Evolutionary conservation across 2,888 invertebrate genomes (phyloP).

Genomic region (Hedychridium roseum): DNA sequence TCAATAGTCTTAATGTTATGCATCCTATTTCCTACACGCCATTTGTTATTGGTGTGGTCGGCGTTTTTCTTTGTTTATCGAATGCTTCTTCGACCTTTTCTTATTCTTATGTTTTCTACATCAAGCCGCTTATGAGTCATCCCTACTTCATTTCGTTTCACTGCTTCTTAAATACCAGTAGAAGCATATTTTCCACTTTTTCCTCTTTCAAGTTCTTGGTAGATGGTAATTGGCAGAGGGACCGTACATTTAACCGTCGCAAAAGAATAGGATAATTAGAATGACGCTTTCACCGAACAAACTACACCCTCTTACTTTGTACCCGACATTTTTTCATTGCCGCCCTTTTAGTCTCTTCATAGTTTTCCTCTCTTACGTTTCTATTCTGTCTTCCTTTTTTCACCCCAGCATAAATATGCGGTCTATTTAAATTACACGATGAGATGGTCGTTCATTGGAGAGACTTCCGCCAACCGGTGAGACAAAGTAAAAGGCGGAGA

Average conservation of each 20-base stretch:
- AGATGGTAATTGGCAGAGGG: constrained; percentile 32
- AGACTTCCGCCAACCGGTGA: neutral
- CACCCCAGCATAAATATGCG: constrained; percentile 18
- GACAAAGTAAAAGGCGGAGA: constrained; percentile 1
- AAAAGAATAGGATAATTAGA: constrained; percentile 30
- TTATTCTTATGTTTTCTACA: no score
- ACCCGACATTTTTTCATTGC: no score
- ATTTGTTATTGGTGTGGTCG: no score
- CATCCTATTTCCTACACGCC: no score
- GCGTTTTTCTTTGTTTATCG: neutral
- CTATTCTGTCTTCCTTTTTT: neutral
- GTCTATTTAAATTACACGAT: constrained; percentile 31
- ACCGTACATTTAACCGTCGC: constrained; percentile 24
- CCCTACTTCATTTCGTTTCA: no score
- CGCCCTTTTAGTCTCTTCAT: no score
- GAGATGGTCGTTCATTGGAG: constrained; percentile 3
- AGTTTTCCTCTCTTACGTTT: neutral
- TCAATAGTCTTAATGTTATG: no score
- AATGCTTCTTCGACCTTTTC: neutral
- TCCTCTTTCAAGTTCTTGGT: neutral
- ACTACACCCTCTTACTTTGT: neutral
- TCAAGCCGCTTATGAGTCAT: no score
- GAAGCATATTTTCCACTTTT: neutral
- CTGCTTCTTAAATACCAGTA: neutral
- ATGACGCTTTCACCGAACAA: constrained; percentile 22